A percentile compares a stretch with the other conserved stretches of the same genome.
These are phyloP conservation scores for Clarias gariepinus DNA, from an alignment of 2,113 vertebrate genomes.

Conservation along the genomic window DNA sequence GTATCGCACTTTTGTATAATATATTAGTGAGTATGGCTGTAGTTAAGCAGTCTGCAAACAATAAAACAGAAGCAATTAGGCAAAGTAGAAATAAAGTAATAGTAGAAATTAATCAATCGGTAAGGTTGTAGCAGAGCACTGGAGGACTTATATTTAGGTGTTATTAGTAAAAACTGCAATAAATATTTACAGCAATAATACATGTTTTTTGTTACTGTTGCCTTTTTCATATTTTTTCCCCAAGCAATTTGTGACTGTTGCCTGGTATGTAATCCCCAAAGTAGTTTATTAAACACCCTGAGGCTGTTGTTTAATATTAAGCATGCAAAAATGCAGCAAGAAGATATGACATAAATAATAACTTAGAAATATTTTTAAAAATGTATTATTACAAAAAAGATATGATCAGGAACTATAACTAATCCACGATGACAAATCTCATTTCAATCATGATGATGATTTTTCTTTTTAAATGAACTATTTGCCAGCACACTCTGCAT, in stretches of 20 bases:
- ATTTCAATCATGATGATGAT: background rate
- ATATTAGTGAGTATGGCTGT: background rate
- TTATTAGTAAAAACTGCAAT: background rate
- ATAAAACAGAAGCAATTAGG: background rate
- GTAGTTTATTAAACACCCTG: background rate
- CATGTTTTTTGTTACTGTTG: background rate
- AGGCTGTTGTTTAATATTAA: background rate
- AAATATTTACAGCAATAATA: background rate
- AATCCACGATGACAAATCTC: background rate
- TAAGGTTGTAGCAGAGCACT: background rate
- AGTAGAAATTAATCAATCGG: background rate
- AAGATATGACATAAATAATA: background rate
- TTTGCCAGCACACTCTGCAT: background rate
- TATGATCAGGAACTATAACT: background rate
- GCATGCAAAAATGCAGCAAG: background rate
- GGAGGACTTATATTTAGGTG: background rate
- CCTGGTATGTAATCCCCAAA: background rate
- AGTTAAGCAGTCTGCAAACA: background rate
- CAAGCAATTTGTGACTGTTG: too few species aligned
- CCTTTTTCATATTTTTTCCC: background rate
- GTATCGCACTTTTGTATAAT: background rate
- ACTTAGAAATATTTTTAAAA: background rate
- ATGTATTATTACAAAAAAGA: background rate
- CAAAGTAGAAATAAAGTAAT: background rate
- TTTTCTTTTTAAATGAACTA: background rate